Percentiles rank a stretch among this genome's conserved stretches.
Evolutionary conservation across 2,797 vertebrate genomes (phyloP).

Genomic region (Sebastes minor): DNA sequence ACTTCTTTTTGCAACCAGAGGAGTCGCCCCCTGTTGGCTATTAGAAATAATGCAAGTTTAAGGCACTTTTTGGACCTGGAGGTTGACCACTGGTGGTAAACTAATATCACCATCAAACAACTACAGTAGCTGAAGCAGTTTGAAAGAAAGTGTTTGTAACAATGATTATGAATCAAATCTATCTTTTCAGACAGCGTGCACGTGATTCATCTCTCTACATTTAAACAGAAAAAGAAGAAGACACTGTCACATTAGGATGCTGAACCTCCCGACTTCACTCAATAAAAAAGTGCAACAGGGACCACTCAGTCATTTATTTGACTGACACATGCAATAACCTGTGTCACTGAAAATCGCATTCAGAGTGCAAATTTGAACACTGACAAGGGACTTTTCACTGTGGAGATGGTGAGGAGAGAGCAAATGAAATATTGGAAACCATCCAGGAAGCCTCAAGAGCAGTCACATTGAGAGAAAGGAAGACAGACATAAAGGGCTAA

Average conservation of each 20-base stretch:
- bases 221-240: neutral
- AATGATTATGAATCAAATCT: neutral
- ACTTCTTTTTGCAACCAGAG: no score
- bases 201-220: neutral
- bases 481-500: neutral
- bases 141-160: neutral
- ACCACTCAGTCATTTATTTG: slow-evolving; percentile 28
- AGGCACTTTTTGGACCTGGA: no score
- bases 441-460: slow-evolving; percentile 19
- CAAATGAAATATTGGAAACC: slow-evolving; percentile 24
- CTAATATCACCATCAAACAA: neutral
- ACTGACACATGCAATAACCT: slow-evolving; percentile 53
- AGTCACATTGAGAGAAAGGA: neutral
- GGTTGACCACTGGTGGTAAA: neutral
- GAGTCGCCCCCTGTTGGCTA: no score
- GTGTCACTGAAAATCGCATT: slow-evolving; percentile 11
- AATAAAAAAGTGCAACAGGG: neutral
- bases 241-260: neutral
- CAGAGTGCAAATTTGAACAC: slow-evolving; percentile 9
- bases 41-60: no score
- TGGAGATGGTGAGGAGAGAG: slow-evolving; percentile 13
- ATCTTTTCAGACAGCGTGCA: neutral
- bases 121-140: neutral
- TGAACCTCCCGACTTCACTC: neutral
- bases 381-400: slow-evolving; percentile 22